A percentile compares a stretch with the other conserved stretches of the same genome.
Conservation (phyloP, 2,113 vertebrate genomes). For the Oncorhynchus nerka region DNA sequence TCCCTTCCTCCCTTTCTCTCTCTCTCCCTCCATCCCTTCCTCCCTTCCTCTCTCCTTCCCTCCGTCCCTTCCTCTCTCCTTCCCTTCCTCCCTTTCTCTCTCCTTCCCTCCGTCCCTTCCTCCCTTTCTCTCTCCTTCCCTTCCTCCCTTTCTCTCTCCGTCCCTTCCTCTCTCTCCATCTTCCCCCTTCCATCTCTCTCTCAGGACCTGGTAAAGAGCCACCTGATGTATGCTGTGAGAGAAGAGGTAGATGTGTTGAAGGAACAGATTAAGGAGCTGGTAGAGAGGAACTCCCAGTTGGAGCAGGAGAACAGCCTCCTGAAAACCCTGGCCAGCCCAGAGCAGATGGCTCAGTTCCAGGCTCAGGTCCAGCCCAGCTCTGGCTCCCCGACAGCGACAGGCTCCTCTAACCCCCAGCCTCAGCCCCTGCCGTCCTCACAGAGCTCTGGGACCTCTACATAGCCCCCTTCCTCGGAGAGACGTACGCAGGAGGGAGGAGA, state of each 20-base stretch:
- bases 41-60: conserved; percentile 41
- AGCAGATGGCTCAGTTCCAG: conserved; percentile 97
- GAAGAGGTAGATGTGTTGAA: conserved; percentile 86
- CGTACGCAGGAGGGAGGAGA: conserved; percentile 11
- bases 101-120: too few relatives aligned
- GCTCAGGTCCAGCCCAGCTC: conserved; percentile 91
- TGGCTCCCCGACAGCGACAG: conserved; percentile 63
- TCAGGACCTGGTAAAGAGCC: conserved; percentile 85
- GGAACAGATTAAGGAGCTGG: conserved; percentile 96
- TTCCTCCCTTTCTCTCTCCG: background rate
- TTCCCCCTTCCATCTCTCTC: background rate
- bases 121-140: background rate
- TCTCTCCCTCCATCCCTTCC: conserved; percentile 40
- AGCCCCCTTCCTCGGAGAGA: conserved; percentile 6
- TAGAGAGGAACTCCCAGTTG: conserved; percentile 95
- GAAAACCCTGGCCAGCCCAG: conserved; percentile 93
- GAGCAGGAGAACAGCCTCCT: conserved; percentile 97
- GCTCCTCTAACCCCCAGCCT: conserved; percentile 69
- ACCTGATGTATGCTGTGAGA: conserved; percentile 95
- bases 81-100: conserved; percentile 22
- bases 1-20: conserved; percentile 37
- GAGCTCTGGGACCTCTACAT: conserved; percentile 53
- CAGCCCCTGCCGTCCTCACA: conserved; percentile 48
- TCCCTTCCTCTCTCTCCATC: conserved; percentile 62
- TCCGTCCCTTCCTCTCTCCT: conserved; percentile 32